Percentiles rank a stretch among this genome's conserved stretches.
Conservation (phyloP, 2,113 vertebrate species). For the Alethe diademata region DNA sequence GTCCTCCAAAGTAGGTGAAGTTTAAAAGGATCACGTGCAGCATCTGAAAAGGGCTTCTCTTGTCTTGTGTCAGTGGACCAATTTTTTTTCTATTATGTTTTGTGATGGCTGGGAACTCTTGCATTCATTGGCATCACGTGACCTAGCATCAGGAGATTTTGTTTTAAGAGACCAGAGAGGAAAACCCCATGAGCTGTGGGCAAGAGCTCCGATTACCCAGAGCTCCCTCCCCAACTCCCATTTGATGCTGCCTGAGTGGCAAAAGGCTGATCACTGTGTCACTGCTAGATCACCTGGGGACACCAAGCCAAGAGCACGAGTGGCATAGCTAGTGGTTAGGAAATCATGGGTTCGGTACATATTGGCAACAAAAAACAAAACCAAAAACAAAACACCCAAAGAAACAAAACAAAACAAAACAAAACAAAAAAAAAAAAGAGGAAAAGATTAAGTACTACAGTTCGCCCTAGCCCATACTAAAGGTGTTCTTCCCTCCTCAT, state of each 20-base stretch:
- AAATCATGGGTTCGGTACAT: background rate
- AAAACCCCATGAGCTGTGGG: background rate
- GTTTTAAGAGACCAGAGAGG: background rate
- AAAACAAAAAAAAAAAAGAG: background rate
- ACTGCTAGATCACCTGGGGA: background rate
- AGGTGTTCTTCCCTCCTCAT: fast-evolving
- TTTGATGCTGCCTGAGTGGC: background rate
- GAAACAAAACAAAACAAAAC: background rate
- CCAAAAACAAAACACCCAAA: background rate
- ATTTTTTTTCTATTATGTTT: background rate
- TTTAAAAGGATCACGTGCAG: background rate
- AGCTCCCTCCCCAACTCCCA: fast-evolving
- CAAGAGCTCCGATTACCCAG: background rate
- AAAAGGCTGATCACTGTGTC: background rate
- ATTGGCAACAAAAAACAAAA: background rate
- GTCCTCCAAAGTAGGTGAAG: background rate
- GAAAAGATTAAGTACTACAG: background rate
- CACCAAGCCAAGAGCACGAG: background rate
- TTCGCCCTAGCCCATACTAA: background rate
- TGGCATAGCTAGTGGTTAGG: background rate
- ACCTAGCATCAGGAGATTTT: background rate
- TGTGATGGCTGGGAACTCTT: background rate
- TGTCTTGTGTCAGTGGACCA: background rate
- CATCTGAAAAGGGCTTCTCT: background rate
- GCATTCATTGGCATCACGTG: background rate